A percentile compares a stretch with the other conserved stretches of the same genome.
Conservation (phyloP, 2,888 invertebrate genomes). For the Pyrochroa serraticornis region DNA sequence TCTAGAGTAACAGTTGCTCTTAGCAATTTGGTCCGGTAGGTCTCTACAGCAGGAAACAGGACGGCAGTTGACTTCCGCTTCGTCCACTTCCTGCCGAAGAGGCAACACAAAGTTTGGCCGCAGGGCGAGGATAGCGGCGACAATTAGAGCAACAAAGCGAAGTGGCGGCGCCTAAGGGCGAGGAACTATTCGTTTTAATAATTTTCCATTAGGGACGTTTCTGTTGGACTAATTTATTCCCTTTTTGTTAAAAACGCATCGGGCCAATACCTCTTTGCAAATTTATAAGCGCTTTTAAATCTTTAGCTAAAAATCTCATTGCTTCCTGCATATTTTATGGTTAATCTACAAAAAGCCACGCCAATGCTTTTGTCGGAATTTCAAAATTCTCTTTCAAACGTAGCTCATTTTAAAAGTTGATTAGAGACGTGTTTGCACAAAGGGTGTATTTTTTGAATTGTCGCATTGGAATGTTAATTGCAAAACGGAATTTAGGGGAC, state of each 20-base stretch:
- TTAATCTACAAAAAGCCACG: constrained; percentile 36
- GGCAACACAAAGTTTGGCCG: neutral
- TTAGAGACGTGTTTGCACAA: constrained; percentile 38
- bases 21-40: constrained; percentile 6
- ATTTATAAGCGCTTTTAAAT: constrained; percentile 26
- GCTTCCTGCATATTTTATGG: constrained; percentile 38
- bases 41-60: constrained; percentile 21
- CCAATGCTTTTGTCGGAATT: constrained; percentile 36
- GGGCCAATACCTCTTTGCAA: constrained; percentile 14
- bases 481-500: constrained; percentile 4
- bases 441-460: constrained; percentile 26
- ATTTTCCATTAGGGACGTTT: neutral
- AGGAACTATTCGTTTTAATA: neutral
- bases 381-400: constrained; percentile 37
- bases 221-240: constrained; percentile 17
- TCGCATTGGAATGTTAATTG: constrained; percentile 9
- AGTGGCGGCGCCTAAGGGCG: neutral
- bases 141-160: too few relatives aligned
- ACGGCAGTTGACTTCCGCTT: constrained; percentile 24
- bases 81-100: constrained; percentile 20
- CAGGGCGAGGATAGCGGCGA: neutral
- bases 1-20: neutral
- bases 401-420: constrained; percentile 38
- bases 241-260: constrained; percentile 20
- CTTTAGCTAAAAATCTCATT: constrained; percentile 28